Percentiles rank a stretch among this genome's conserved stretches.
Evolutionary conservation across 2,113 vertebrate species (phyloP).

Genomic region (Hepsetus odoe): DNA sequence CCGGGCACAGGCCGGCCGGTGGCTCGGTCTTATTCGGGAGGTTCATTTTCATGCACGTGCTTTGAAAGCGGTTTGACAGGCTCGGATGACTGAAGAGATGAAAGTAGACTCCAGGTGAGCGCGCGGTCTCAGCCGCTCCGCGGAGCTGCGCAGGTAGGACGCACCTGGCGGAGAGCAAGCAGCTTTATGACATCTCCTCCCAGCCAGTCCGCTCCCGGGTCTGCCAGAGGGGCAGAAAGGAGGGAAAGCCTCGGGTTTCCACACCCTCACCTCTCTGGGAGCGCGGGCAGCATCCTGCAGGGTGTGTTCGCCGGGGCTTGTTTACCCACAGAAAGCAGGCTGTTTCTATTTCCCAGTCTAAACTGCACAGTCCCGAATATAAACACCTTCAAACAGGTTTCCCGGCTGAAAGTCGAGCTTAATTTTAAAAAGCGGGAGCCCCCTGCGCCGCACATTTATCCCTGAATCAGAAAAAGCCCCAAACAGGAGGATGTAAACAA

Average conservation of each 20-base stretch:
- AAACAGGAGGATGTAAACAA: neutral
- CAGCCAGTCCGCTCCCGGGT: neutral
- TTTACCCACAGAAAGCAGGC: too few relatives aligned
- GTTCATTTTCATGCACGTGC: neutral
- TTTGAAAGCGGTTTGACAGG: neutral
- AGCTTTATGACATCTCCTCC: neutral
- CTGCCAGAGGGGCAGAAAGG: neutral
- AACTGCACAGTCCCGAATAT: too few relatives aligned
- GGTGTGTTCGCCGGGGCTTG: too few relatives aligned
- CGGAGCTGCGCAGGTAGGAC: too few relatives aligned
- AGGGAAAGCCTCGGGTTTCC: neutral
- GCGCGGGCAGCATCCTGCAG: too few relatives aligned
- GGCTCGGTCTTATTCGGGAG: neutral
- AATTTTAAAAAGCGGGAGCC: too few relatives aligned
- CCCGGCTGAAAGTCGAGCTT: neutral
- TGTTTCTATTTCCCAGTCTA: too few relatives aligned
- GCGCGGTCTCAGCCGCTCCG: too few relatives aligned
- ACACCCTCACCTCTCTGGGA: constrained; percentile 1
- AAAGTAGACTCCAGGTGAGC: too few relatives aligned
- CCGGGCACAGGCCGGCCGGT: neutral
- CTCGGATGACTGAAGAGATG: neutral
- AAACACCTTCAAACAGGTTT: too few relatives aligned
- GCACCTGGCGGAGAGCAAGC: neutral
- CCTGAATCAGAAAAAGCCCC: neutral
- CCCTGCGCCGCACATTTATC: neutral